Conservation (phyloP, 2,888 invertebrate species). For the Drosophila nr. fundita region DNA sequence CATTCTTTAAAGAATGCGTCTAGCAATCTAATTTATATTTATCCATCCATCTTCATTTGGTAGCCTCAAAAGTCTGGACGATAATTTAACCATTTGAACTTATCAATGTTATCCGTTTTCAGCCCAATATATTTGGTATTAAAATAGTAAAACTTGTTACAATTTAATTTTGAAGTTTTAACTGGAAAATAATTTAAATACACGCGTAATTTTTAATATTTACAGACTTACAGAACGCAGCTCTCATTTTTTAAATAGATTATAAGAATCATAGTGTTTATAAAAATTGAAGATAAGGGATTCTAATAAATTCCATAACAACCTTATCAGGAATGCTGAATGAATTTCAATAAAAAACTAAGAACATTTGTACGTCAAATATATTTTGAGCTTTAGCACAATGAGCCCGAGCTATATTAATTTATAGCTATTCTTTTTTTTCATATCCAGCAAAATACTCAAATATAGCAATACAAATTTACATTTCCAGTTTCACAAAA, state of each 20-base stretch:
- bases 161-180: neutral
- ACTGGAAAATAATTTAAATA: neutral
- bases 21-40: neutral
- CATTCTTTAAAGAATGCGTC: neutral
- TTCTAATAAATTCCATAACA: neutral
- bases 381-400: neutral
- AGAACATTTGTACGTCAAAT: neutral
- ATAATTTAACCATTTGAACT: neutral
- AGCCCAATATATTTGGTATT: neutral
- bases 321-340: neutral
- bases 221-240: neutral
- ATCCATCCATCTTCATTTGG: neutral
- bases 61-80: neutral
- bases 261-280: neutral
- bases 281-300: neutral
- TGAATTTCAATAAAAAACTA: neutral
- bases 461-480: conserved; percentile 4
- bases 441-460: conserved; percentile 9
- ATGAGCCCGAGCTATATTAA: conserved; percentile 7
- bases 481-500: neutral
- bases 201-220: neutral
- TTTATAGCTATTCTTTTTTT: neutral
- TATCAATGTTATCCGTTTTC: neutral
- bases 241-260: neutral
- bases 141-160: neutral